Evolutionary conservation across 1,140 invertebrate species (phyloP).

Genomic region (Globodera rostochiensis): DNA sequence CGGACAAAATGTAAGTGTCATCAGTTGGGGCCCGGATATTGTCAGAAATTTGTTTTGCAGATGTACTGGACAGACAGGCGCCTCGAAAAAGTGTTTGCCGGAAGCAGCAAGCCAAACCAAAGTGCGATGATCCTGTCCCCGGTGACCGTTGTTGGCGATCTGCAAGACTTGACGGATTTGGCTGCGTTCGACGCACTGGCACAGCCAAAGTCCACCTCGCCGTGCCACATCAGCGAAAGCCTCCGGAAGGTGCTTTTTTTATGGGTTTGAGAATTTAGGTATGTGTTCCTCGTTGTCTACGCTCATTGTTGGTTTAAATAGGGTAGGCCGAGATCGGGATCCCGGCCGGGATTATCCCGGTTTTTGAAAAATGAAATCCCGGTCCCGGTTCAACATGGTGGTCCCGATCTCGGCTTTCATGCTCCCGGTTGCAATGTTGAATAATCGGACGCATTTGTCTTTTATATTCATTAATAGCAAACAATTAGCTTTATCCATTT

Average conservation of each 20-base stretch:
- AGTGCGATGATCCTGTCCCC: conserved; percentile 69
- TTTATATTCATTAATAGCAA: too few species aligned
- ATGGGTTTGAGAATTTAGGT: conserved; percentile 72
- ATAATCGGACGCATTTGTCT: too few species aligned
- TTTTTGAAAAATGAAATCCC: too few species aligned
- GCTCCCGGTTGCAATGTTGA: too few species aligned
- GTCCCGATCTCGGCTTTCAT: too few species aligned
- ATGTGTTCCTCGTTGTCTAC: conserved; percentile 71
- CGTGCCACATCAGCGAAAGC: conserved; percentile 65
- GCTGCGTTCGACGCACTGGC: conserved; percentile 56
- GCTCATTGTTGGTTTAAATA: neutral
- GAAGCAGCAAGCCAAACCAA: conserved; percentile 73
- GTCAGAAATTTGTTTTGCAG: conserved; percentile 55
- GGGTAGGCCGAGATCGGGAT: neutral
- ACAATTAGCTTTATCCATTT: neutral
- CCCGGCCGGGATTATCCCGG: too few species aligned
- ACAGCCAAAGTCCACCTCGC: conserved; percentile 57
- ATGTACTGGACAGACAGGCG: conserved; percentile 97
- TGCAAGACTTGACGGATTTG: conserved; percentile 56
- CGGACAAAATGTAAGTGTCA: conserved; percentile 62
- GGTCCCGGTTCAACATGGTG: too few species aligned
- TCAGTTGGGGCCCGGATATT: too few species aligned
- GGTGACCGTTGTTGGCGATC: conserved; percentile 48
- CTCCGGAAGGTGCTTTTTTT: conserved; percentile 45
- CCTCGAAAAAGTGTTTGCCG: conserved; percentile 79